Conservation (phyloP, 2,888 invertebrate species). For the Mythimna impura region DNA sequence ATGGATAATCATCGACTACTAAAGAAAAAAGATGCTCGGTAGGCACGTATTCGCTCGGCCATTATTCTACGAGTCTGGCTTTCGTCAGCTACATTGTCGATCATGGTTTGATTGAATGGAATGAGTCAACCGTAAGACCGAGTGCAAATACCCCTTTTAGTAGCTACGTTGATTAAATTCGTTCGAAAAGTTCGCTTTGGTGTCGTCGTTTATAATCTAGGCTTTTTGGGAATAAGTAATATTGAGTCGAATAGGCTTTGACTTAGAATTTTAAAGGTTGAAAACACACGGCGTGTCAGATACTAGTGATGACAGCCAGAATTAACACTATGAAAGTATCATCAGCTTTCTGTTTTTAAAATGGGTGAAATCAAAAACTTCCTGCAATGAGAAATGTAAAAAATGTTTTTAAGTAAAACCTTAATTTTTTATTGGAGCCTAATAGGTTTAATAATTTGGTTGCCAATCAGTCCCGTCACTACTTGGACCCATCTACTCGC, state of each 20-base stretch:
- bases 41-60: not conserved
- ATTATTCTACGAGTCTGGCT: not conserved
- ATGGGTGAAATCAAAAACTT: too few species aligned
- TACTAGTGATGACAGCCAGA: too few species aligned
- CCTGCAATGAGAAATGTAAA: too few species aligned
- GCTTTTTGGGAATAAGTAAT: not conserved
- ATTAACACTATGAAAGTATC: too few species aligned
- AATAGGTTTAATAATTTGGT: not conserved
- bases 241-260: not conserved
- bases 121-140: not conserved
- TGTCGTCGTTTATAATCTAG: not conserved
- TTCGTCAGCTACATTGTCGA: not conserved
- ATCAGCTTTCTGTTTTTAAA: too few species aligned
- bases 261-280: too few species aligned
- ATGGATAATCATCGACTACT: not conserved
- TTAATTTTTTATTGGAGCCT: too few species aligned
- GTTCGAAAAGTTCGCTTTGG: not conserved
- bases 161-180: conserved; percentile 7
- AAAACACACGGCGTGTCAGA: too few species aligned
- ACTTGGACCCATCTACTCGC: not conserved
- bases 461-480: not conserved
- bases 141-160: not conserved
- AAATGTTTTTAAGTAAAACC: not conserved
- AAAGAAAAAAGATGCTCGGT: not conserved
- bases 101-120: not conserved